Evolutionary conservation across 2,113 vertebrate species (phyloP), one percentile per base, ranked within the genome.

Genomic region (Spermophilus dauricus): DNA sequence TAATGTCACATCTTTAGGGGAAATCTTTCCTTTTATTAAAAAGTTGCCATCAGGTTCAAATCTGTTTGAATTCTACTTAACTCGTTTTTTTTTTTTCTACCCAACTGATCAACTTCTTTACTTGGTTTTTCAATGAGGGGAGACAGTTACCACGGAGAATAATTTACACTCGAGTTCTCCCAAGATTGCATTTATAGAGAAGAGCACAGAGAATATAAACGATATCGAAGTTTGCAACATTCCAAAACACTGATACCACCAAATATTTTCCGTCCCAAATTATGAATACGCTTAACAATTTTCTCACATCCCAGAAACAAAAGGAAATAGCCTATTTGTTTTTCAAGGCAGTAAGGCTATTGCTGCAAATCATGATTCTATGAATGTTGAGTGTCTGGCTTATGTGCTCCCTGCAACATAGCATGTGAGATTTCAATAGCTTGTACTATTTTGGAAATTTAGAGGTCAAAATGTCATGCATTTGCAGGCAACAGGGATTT

Each of bases 1-100:
- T 92, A 96, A 96, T 86, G 70, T 6, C 9, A 95, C 81, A 61
- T 95, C 95, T 34, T 22, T n/a, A 87, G 3, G 70, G 37, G 37
- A 76, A 45, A 96, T 4, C 0, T 58, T 98, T 32, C 39, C 70
- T 98, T 98, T 97, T 37, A 95, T 98, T 98, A 96, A 83, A 93
- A 85, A 18, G 4, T 56, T 87, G 3, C 84, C 72, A 95, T 61
- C 39, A 87, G 14, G 32, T 86, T 89, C 4, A 90, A 94, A 97
- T 97, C 97, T 96, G 34, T 80, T 95, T 61, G 30, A 83, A 22
- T n/a, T 98, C 39, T 73, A 32, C 5, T 34, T 28, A 24, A 32
- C 2, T 14, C 3, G 26, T 20, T 73, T 1, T 69, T 69, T 72
- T 69, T 69, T 72, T 84, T 42, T 8, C 22, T 2, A 24, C 16